A percentile compares a stretch with the other conserved stretches of the same genome.
These are phyloP conservation scores for Pterocles orientalis DNA, from an alignment of 2,113 vertebrate genomes.

Conservation along the genomic window DNA sequence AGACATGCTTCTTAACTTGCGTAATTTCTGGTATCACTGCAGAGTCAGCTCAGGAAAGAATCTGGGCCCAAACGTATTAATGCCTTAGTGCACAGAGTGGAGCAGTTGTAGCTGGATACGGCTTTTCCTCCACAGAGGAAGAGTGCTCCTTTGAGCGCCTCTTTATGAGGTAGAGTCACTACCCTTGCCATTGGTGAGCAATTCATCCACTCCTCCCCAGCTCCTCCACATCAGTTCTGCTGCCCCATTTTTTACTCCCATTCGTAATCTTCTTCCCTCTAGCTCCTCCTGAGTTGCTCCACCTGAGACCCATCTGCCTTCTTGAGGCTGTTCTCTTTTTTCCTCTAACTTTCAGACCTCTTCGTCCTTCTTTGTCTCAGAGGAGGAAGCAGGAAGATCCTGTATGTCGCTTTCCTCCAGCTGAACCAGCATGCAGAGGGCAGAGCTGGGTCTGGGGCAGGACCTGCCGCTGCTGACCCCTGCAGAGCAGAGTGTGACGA, in stretches of 20 bases:
- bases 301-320: neutral
- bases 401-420: neutral
- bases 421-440: neutral
- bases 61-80: slow-evolving; percentile 8
- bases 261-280: neutral
- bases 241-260: neutral
- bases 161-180: neutral
- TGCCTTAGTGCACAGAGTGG: neutral
- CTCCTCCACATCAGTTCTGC: neutral
- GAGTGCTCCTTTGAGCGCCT: neutral
- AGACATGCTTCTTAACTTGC: slow-evolving; percentile 70
- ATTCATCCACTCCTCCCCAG: neutral
- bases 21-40: slow-evolving; percentile 56
- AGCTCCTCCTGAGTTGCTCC: neutral
- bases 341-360: neutral
- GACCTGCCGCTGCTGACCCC: neutral
- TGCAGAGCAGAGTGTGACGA: neutral
- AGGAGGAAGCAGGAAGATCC: neutral
- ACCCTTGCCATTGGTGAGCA: neutral
- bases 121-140: neutral
- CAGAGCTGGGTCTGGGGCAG: neutral
- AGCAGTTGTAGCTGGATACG: neutral
- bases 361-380: rapidly evolving
- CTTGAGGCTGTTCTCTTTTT: neutral
- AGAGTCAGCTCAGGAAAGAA: slow-evolving; percentile 30